Evolutionary conservation across 30 jellyfish, hydroid and myxozoan genomes (phyloP), one percentile per base, ranked within the genome.

Genomic region (Sanderia malayensis): DNA sequence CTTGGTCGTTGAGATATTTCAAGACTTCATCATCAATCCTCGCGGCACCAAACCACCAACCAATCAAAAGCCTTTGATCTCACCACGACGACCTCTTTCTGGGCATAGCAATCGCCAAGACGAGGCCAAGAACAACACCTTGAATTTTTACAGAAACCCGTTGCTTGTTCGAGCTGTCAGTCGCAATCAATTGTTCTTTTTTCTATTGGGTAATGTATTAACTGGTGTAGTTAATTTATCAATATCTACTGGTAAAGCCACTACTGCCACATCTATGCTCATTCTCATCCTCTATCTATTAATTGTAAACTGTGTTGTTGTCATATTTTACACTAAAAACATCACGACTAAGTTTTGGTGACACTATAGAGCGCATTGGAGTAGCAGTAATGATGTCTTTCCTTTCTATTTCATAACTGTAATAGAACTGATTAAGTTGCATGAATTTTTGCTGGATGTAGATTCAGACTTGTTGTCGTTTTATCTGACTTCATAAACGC

Each of bases 151-250:
- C 21, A 71, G 58, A 29, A 41, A 31, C 24, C 94, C 97, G 10
- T 32, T 74, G 23, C 53, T 82, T 7, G 82, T 67, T 52, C 73
- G 58, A 74, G 97, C 95, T 17, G 52, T 89, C 25, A 61, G 74
- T 47, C 74, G 84, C 0, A 74, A 89, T 70, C 94, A 71, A 70
- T 66, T 89, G 79, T 44, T 69, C 9, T 89, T 66, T 61, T 89
- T 89, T 60, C 70, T 89, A 28, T 55, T 89, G 24, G 95, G 94
- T 10, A 89, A 89, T 73, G 61, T 83, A 2, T 41, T 81, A 23
- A 89, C 97, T 26, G 97, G 97, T 4, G 30, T 76, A 4, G 84
- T 89, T 45, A 89, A 89, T 71, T 21, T 82, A 8, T 41, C 78
- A 13, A 44, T 89, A 34, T 26, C 73, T 23, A 89, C 97, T 32